phyloP scores from a whole-genome alignment of 2,113 vertebrate genomes.

The Leptodactylus fuscus region DNA sequence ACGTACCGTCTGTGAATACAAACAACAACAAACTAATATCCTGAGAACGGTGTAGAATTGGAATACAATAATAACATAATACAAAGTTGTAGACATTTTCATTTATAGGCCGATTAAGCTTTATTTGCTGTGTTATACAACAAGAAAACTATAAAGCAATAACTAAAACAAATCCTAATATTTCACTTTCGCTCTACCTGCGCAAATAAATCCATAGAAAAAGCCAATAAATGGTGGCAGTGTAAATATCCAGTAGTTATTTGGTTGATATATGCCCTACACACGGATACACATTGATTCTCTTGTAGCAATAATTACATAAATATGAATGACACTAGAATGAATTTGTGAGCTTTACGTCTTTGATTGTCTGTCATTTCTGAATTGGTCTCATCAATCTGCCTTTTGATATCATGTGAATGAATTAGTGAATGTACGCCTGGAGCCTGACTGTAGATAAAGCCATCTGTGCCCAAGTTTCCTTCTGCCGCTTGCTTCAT shows the following conservation, averaged over 20 bases:
- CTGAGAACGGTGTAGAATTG: background rate
- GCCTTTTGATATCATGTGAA: slow-evolving; percentile 42
- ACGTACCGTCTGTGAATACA: too few relatives aligned
- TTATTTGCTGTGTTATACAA: background rate
- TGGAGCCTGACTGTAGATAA: slow-evolving; percentile 29
- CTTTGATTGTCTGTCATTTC: slow-evolving; percentile 43
- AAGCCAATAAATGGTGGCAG: too few relatives aligned
- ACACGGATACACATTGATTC: background rate
- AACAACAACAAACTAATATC: background rate
- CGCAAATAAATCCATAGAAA: background rate
- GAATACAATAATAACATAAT: background rate
- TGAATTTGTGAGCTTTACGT: slow-evolving; percentile 19
- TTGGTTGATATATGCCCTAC: background rate
- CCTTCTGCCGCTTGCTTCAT: slow-evolving; percentile 16
- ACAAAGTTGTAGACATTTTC: background rate
- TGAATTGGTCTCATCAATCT: slow-evolving; percentile 32
- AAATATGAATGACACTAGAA: slow-evolving; percentile 19
- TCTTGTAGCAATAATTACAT: slow-evolving; percentile 15
- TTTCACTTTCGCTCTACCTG: background rate
- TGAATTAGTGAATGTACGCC: slow-evolving; percentile 15
- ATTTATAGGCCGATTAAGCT: background rate
- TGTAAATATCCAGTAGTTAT: slow-evolving; percentile 2
- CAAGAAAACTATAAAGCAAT: background rate
- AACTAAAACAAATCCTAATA: background rate
- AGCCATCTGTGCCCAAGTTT: slow-evolving; percentile 41